phyloP scores from a whole-genome alignment of 2,113 vertebrate genomes.

The Ariopsis seemanni region DNA sequence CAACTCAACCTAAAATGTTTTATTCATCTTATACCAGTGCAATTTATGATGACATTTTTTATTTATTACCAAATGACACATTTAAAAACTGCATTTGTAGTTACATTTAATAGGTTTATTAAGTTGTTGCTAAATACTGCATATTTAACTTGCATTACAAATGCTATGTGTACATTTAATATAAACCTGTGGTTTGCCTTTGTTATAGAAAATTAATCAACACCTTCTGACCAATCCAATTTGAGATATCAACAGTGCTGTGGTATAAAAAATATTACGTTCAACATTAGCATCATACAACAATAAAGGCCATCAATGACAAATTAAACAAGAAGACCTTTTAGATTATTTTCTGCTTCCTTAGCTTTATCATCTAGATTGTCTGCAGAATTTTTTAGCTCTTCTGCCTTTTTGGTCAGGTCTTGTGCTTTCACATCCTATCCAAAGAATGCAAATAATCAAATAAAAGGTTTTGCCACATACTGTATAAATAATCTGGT shows the following conservation, averaged over 20 bases:
- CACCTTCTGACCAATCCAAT: neutral
- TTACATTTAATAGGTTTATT: neutral
- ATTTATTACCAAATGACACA: neutral
- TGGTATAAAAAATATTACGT: neutral
- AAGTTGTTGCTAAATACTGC: neutral
- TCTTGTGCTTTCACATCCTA: slow-evolving; percentile 75
- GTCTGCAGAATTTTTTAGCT: slow-evolving; percentile 67
- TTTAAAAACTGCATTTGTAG: neutral
- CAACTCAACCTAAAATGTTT: neutral
- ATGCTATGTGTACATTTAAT: neutral
- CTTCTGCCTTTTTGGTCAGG: slow-evolving; percentile 69
- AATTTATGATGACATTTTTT: neutral
- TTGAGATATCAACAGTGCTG: neutral
- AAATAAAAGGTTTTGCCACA: neutral
- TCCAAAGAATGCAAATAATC: slow-evolving; percentile 52
- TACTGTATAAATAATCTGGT: neutral
- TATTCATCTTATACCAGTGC: neutral
- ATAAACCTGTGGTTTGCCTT: neutral
- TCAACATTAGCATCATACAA: neutral
- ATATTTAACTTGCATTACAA: neutral
- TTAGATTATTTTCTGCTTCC: slow-evolving; percentile 62
- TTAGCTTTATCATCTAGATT: slow-evolving; percentile 67
- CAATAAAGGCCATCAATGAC: neutral
- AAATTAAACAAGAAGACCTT: slow-evolving; percentile 65
- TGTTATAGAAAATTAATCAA: neutral